Base-by-base conservation (phyloP, 1,140 invertebrate species). In the Belonocnema kinseyi region DNA sequence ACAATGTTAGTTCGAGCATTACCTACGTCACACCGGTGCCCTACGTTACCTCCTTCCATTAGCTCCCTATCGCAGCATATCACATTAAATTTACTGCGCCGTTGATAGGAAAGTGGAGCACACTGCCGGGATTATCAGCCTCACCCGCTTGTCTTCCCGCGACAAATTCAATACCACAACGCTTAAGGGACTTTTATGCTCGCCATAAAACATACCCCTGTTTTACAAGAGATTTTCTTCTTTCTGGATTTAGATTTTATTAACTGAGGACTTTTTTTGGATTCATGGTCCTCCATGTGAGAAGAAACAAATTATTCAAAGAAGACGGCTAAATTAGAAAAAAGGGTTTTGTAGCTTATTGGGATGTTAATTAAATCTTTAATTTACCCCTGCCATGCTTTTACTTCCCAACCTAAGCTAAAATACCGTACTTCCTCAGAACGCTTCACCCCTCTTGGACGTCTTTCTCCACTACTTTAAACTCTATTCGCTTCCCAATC, bases 81-180 rank as follows among this genome's bases (percentile, higher is more conserved):
- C 86, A 85, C 88, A 87, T 88, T 88, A 88, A 90, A 89, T 90
- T 90, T 89, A 90, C 87, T 85, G 87, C 85, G 80, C 77, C 82
- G 81, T 87, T 86, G 88, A 90, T 89, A 89, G 87, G 84, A 87
- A 87, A 88, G 80, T 87, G 82, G 82, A 86, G 79, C 85, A 84
- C 83, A 75, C 79, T 73, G 77, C 77, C 75, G 10, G 83, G 85
- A 85, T 86, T 86, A 85, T 86, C 83, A 80, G 79, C 81, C 77
- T 56, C 74, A 66, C 66, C 74, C 81, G 77, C 83, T 83, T 82
- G 85, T 84, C 78, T 81, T 74, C 73, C 70, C 51, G 13, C 80
- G 84, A 85, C 82, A 86, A 85, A 86, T 87, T 87, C 80, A 77
- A 81, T 76, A 81, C 82, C 56, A 52, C 50, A 14, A 66, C 58